Evolutionary conservation across 92 coral and sea anemone species (phyloP), one percentile per base, ranked within the genome.

Genomic region (Phenganax stokvisi): DNA sequence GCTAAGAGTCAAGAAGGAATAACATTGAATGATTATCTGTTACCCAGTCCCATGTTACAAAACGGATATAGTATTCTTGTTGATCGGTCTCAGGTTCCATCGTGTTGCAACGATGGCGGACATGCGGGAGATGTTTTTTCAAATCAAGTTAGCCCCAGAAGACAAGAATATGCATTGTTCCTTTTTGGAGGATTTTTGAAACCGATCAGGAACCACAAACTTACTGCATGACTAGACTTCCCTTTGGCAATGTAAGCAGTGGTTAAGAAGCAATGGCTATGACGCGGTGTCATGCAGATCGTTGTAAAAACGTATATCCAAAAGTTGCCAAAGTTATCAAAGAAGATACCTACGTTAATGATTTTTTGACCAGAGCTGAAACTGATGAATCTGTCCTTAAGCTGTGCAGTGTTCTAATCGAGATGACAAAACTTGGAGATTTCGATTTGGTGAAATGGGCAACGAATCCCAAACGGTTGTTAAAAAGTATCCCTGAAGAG

Each of bases 391-490:
- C 65, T 10, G 68, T 81, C 13, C 0, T 61, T 60, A 62, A 72
- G 54, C 75, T 81, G 4, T 73, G 81, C 30, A 65, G 80, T 20
- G 88, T 71, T 51, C 12, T 80, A 57, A 29, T 62, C 27, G 79
- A 77, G 28, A 58, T 85, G 54, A 73, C 81, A 70, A 72, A 51
- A 57, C 16, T 61, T 57, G 88, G 75, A 27, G 88, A 68, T 66
- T 85, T 85, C 28, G 75, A 85, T 59, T 54, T 85, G 65, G 72
- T 84, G 25, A 85, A 85, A 72, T 85, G 85, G 88, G 85, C 88
- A 27, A 69, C 79, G 56, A 85, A 85, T 56, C 80, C 85, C 15
- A 10, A 70, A 60, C 54, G 12, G 8, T 77, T 80, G 56, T 56
- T 85, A 61, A 59, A 68, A n/a, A 8, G 54, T 57, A 85, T 80